Evolutionary conservation across 2,113 vertebrate species (phyloP).

Genomic region (Sprattus sprattus): DNA sequence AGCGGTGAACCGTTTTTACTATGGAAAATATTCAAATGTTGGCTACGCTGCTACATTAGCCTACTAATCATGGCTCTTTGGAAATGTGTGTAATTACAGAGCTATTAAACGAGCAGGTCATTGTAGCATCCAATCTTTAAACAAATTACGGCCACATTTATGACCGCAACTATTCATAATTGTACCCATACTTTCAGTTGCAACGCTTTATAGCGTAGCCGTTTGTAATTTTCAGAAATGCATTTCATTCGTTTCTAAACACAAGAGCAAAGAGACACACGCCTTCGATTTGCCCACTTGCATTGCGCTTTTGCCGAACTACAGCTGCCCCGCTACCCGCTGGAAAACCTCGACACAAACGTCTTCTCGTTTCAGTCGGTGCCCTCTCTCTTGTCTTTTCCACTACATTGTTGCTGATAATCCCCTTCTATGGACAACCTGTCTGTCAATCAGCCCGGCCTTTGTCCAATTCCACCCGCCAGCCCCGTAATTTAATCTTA

Average conservation of each 20-base stretch:
- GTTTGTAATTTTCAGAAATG: not conserved
- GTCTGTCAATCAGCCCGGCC: conserved; percentile 48
- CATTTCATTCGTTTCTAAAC: not conserved
- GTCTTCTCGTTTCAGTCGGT: not conserved
- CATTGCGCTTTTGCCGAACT: conserved; percentile 30
- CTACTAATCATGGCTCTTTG: not conserved
- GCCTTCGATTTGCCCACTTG: not conserved
- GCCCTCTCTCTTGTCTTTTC: conserved; percentile 20
- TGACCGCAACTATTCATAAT: not conserved
- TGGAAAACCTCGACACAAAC: conserved; percentile 14
- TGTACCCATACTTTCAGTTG: not conserved
- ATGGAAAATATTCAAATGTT: not conserved
- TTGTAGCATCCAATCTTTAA: not conserved
- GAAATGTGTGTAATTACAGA: not conserved
- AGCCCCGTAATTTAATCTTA: not conserved
- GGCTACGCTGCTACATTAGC: not conserved
- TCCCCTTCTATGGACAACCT: conserved; percentile 59
- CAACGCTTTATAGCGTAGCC: not conserved
- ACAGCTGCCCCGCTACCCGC: conserved; percentile 42
- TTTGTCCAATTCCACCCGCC: conserved; percentile 18
- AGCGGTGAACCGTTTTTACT: not conserved
- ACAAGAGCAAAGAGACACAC: not conserved
- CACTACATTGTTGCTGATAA: conserved; percentile 56
- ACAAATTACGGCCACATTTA: not conserved
- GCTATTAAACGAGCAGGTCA: not conserved